Conservation (phyloP, 2,888 invertebrate species). For the Ochropleura leucogaster region DNA sequence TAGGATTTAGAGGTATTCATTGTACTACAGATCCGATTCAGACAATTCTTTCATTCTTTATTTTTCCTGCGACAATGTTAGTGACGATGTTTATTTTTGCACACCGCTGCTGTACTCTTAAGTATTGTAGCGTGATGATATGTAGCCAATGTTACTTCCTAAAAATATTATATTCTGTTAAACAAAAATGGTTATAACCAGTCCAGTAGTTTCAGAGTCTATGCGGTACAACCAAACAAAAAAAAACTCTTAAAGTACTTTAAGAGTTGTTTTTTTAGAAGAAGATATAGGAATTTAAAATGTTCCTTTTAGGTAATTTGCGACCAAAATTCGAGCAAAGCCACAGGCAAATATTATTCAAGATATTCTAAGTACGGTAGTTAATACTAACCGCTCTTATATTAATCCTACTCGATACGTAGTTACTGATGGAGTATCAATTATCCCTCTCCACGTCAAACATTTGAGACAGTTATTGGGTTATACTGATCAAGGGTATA, state of each 20-base stretch:
- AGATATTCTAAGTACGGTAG: background rate
- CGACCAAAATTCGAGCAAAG: background rate
- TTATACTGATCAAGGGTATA: conserved; percentile 27
- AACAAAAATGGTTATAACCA: no score
- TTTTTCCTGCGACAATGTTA: no score
- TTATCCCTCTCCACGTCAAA: conserved; percentile 45
- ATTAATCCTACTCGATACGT: conserved; percentile 35
- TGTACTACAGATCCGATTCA: background rate
- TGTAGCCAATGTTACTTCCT: no score
- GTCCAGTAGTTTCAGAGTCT: no score
- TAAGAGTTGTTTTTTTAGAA: no score
- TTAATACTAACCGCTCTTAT: conserved; percentile 29
- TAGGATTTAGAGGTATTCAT: background rate
- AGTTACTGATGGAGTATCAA: conserved; percentile 52
- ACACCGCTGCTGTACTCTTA: no score
- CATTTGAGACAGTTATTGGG: conserved; percentile 38
- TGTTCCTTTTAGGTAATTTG: background rate
- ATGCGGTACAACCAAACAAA: no score
- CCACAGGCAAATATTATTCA: background rate
- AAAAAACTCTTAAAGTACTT: no score
- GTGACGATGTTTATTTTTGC: no score
- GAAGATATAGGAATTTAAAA: background rate
- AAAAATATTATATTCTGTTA: no score
- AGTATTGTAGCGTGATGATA: no score
- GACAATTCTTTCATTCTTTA: background rate